These are phyloP conservation scores for Mylabris sibirica DNA, from an alignment of 2,888 invertebrate genomes.

Conservation along the genomic window DNA sequence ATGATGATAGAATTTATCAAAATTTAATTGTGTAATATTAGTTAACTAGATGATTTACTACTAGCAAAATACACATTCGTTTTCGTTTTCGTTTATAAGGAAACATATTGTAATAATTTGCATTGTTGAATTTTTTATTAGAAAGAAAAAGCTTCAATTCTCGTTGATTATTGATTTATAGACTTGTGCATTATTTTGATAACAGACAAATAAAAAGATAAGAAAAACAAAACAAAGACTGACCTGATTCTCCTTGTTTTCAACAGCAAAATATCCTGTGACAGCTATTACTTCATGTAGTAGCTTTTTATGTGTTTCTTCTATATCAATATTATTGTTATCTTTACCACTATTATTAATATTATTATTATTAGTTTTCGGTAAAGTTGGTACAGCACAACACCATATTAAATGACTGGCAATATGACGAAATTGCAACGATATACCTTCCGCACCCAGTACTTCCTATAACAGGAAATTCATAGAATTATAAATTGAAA, in stretches of 20 bases:
- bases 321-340: constrained; percentile 60
- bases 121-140: not conserved
- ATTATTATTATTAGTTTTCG: constrained; percentile 60
- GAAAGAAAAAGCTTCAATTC: not conserved
- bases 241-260: constrained; percentile 81
- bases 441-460: constrained; percentile 84
- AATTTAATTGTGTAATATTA: not conserved
- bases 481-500: not conserved
- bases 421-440: constrained; percentile 86
- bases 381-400: constrained; percentile 56
- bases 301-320: constrained; percentile 69
- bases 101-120: not conserved
- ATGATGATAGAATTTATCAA: not conserved
- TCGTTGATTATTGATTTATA: not conserved
- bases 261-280: constrained; percentile 84
- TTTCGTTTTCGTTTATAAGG: not conserved
- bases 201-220: not conserved
- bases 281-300: constrained; percentile 81
- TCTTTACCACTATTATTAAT: constrained; percentile 63
- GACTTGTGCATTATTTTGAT: not conserved
- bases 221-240: constrained; percentile 33
- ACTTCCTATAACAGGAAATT: constrained; percentile 66
- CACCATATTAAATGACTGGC: constrained; percentile 82
- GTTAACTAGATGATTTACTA: not conserved
- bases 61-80: not conserved